Base-by-base conservation (phyloP, 2,888 invertebrate species). In the Tenthredo notha region DNA sequence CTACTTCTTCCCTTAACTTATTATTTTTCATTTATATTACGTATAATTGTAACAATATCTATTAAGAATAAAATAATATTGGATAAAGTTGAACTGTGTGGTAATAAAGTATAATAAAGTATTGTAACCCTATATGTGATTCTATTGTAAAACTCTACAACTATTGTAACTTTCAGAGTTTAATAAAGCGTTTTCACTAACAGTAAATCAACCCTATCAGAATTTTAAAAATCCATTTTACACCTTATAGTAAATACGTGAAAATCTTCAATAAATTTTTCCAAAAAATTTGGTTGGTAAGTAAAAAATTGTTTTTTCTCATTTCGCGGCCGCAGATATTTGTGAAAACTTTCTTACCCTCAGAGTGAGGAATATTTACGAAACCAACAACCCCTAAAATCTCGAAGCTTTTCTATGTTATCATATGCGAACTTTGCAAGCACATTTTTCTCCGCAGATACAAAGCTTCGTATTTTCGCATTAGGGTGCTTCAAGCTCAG, bases 141-240 rank as follows among this genome's bases (percentile, higher is more conserved):
- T 88, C 87, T 88, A 87, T 86, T 86, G 86, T 87, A 87, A 87
- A 90, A 90, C 90, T 91, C 91, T 91, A 91, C 90, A 87, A 90
- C 91, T 92, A 92, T 92, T 92, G 91, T 92, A 92, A 91, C 91
- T 92, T 92, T 91, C 92, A 92, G 90, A 91, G 91, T 92, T 92
- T 91, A 92, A 92, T 91, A 91, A 92, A 91, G 91, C 91, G 91
- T 92, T 92, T 92, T 91, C 91, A 91, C 91, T 90, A 91, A 92
- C 90, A 90, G 61, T 86, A 85, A 29, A 21, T 78, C 10, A 54
- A 1, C 7, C 18, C 25, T 83, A 10, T 37, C 3, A 72, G 1
- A 72, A 72, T 72, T 72, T 18, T 3, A 9, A 54, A n/a, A 54
- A 54, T 54, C 54, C 54, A 1, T 18, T 18, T 40, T 3, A 72